Conservation (phyloP, 2,797 vertebrate species). For the Acanthis flammea region DNA sequence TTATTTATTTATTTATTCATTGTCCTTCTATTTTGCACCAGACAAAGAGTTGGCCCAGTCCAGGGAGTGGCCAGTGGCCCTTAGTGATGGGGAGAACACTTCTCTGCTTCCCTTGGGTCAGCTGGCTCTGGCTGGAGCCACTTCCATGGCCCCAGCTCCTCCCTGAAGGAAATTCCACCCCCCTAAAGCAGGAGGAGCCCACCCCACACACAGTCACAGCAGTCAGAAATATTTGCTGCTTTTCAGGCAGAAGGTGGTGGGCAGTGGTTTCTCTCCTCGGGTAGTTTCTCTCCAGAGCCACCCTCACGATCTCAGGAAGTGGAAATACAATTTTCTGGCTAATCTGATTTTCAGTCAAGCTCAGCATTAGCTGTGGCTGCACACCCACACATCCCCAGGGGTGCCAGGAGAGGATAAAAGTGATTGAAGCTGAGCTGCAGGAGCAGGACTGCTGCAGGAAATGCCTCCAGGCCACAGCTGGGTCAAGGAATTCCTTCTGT, state of each 20-base stretch:
- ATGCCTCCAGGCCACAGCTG: neutral
- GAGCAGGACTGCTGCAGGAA: neutral
- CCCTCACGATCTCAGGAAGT: neutral
- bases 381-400: neutral
- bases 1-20: too few species aligned
- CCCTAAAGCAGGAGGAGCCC: neutral
- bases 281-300: neutral
- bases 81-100: rapidly evolving
- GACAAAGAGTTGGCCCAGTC: neutral
- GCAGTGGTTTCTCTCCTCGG: neutral
- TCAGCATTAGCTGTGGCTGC: neutral
- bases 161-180: neutral
- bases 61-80: neutral
- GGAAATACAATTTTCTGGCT: neutral
- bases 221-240: neutral
- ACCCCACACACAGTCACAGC: neutral
- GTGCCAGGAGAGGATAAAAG: neutral
- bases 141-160: neutral
- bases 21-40: neutral
- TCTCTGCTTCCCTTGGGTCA: neutral
- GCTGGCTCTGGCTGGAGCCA: neutral
- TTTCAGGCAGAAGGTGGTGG: neutral
- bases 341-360: neutral
- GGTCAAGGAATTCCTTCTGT: neutral
- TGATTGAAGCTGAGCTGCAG: neutral